phyloP scores from a whole-genome alignment of 2,888 invertebrate genomes.

The Drosophila dives region DNA sequence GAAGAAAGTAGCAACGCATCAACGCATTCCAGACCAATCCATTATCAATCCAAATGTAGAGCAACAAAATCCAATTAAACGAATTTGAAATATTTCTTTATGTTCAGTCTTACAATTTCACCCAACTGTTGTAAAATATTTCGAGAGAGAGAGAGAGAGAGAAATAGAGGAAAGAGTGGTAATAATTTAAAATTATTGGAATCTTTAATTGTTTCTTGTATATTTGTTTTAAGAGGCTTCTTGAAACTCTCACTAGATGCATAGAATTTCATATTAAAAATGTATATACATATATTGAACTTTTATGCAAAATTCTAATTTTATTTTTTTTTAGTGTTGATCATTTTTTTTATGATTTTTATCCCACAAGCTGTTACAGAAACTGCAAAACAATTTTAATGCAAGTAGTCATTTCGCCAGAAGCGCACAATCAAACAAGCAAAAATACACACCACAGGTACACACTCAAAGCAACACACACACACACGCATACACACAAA shows the following conservation, averaged over 20 bases:
- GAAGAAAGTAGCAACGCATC: constrained; percentile 9
- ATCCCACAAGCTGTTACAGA: constrained; percentile 4
- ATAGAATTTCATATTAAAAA: not conserved
- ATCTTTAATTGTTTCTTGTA: not conserved
- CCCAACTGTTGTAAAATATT: constrained; percentile 72
- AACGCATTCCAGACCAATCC: constrained; percentile 17
- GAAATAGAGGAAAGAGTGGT: not conserved
- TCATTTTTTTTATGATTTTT: not conserved
- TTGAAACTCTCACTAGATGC: not conserved
- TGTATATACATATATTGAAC: not conserved
- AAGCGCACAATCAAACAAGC: constrained; percentile 23
- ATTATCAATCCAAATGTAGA: constrained; percentile 4
- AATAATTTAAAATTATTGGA: not conserved
- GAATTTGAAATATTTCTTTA: constrained; percentile 45
- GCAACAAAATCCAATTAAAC: constrained; percentile 45
- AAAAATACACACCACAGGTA: constrained; percentile 24
- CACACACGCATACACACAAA: constrained; percentile 19
- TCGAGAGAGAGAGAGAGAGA: constrained; percentile 18
- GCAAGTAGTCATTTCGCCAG: constrained; percentile 17
- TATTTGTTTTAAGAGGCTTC: not conserved
- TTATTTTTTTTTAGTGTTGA: not conserved
- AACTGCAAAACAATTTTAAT: constrained; percentile 18
- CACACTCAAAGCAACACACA: not conserved
- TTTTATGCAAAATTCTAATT: not conserved
- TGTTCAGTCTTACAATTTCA: not conserved